These are phyloP conservation scores for Palythoa grandiflora DNA, from an alignment of 92 coral and sea anemone species.

Conservation along the genomic window DNA sequence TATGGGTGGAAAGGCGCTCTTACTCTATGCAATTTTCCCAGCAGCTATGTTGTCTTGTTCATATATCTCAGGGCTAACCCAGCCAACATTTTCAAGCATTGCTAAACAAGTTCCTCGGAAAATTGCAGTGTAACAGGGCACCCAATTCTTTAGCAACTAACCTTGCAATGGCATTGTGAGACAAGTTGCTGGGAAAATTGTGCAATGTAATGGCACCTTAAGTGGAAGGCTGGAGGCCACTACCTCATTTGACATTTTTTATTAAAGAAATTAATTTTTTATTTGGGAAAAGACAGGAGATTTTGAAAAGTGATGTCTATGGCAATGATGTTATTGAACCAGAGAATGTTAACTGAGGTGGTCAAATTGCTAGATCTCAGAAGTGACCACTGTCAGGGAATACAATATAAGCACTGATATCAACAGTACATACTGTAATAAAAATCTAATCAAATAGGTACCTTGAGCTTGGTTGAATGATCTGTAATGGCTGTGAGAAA, in stretches of 20 bases:
- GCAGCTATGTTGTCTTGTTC: neutral
- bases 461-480: neutral
- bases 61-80: neutral
- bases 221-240: neutral
- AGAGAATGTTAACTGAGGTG: neutral
- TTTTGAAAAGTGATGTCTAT: neutral
- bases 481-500: neutral
- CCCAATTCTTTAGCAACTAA: neutral
- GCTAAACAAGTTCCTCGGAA: neutral
- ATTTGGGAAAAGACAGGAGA: neutral
- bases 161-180: neutral
- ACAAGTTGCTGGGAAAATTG: neutral
- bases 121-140: neutral
- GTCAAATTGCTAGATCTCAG: neutral
- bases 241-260: neutral
- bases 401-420: neutral
- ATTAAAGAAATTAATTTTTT: neutral
- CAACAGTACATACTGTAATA: neutral
- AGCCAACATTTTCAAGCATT: neutral
- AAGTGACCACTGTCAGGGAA: slow-evolving; percentile 2
- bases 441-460: neutral
- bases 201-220: neutral
- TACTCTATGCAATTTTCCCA: neutral
- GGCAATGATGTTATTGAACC: neutral
- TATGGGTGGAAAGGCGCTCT: neutral